Evolutionary conservation across 2,113 vertebrate genomes (phyloP), one percentile per base, ranked within the genome.

Genomic region (Setophaga kirtlandii): DNA sequence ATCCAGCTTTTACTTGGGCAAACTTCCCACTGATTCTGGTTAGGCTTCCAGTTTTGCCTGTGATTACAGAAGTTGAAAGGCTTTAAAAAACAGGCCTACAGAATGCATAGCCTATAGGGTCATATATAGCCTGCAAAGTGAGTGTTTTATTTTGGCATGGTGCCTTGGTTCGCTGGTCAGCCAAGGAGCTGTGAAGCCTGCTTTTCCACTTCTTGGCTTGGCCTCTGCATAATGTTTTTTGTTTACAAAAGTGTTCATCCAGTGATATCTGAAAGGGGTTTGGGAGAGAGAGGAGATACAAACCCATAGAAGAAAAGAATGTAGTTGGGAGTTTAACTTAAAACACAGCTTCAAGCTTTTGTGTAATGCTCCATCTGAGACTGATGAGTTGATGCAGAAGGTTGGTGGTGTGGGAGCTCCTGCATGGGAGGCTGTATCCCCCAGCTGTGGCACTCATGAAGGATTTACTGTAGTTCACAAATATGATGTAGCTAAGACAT

Each of bases 301-400:
- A 84, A 79, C 21, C 44, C 22, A 2, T 12, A 17, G 53, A 52
- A 50, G 21, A 49, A 27, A 35, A 73, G 11, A 33, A 82, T 41
- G 21, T 50, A 46, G 19, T 21, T 63, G 35, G 37, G 35, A 73
- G 41, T 46, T 69, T 60, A 90, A 19, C 10, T 76, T 93, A 27
- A 88, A 80, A 39, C 18, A 67, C 31, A 56, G 33, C 5, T 76
- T 83, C 30, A 77, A 25, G 30, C 4, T 46, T 89, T 65, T 58
- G 13, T 49, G 75, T 70, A 22, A 31, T 67, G 19, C 5, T 30
- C 5, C 11, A 30, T 74, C 15, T 39, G 42, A 33, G 46, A 24
- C 39, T 27, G 49, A 44, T 22, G 24, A 39, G 22, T 39, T 0
- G 0, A 8, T 56, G 24, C 22, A 50, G 63, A 67, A 78, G 18